Base-by-base conservation (phyloP, 2,797 vertebrate genomes). In the Syngnathus acus region DNA sequence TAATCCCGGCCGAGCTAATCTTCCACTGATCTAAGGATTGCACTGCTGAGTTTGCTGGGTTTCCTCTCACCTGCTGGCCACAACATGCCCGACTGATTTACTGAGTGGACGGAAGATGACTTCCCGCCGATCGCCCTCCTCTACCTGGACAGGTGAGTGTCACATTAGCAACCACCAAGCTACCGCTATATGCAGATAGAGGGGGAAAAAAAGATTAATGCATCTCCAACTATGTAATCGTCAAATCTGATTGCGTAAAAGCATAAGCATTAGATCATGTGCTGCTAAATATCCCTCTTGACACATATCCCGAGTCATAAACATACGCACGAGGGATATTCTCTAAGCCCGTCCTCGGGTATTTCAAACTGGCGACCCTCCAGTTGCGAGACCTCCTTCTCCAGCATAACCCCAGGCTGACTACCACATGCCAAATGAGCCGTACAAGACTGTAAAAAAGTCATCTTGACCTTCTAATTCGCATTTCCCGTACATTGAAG, bases 121-220 rank as follows among this genome's bases (percentile, higher is more conserved):
- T 65, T 62, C 85, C 32, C 78, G 74, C 60, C 82, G 78, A 74
- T 77, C 83, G 23, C 72, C 87, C 54, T 86, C 84, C 66, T 83
- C 83, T 1, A 69, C 78, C 71, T 79, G 67, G 47, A 69, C 82
- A 81, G 88, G 88, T 89, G 76, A 87, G 88, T 81, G 65, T 58
- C 57, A 78, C 79, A 32, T 32, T 32, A 73, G 80, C 75, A 82
- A 79, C 83, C 74, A 77, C 57, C 76, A 71, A 59, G 72, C 69
- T 43, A 66, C 61, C 70, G 62, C 61, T 43, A 57, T 57, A 37
- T 57, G 26, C 6, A 16, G 50, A 57, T 14, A 32, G 26, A 2
- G 26, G 26, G 1, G 26, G 26, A 2, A 2, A 2, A 2, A 2
- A 38, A 10, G 37, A 39, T 60, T 19, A 9, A 60, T 39, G 37